Base-by-base conservation (phyloP, 2,113 vertebrate genomes). In the Eulacestoma nigropectus region DNA sequence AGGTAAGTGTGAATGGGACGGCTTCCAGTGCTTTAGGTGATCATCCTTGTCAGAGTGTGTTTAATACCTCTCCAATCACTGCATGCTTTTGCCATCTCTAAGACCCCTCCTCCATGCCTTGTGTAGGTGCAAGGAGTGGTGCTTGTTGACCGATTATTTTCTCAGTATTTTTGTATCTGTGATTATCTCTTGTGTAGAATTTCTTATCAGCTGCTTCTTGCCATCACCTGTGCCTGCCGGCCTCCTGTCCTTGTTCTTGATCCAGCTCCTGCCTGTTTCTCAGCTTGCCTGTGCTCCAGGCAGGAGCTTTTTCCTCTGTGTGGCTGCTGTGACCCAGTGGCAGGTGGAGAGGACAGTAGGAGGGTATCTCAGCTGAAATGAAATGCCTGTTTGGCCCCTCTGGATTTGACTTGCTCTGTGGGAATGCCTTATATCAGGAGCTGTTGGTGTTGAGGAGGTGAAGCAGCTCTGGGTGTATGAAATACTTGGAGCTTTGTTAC, bases 161-260 rank as follows among this genome's bases (percentile, higher is more conserved):
- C 42, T 89, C 21, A 20, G 6, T 73, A 18, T 52, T 95, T 81
- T 89, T 60, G 11, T 55, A 41, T 56, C 53, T 82, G 49, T 64
- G 44, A 41, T 68, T 26, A 2, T 59, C 16, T 83, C 18, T 70
- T 64, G 3, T 0, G 2, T 39, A 30, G 75, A 76, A 37, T 75
- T 91, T 82, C 59, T 27, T 49, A 32, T 9, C 56, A 63, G 44
- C 46, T 91, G 55, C 56, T 29, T 78, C 32, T 73, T 89, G 37
- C 46, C 5, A 1, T 57, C 59, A 35, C 15, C 17, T 18, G 7
- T 70, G 39, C 42, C 39, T 15, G 4, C 59, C 7, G 14, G 16
- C n/a, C 9, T 80, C 33, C 26, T 0, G 0, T 92, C 14, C 49
- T 55, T 1, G 0, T 42, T 87, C 16, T 25, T 75, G 14, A 50